phyloP scores from a whole-genome alignment of 2,888 invertebrate genomes.

The Ryuthela nishihirai region DNA sequence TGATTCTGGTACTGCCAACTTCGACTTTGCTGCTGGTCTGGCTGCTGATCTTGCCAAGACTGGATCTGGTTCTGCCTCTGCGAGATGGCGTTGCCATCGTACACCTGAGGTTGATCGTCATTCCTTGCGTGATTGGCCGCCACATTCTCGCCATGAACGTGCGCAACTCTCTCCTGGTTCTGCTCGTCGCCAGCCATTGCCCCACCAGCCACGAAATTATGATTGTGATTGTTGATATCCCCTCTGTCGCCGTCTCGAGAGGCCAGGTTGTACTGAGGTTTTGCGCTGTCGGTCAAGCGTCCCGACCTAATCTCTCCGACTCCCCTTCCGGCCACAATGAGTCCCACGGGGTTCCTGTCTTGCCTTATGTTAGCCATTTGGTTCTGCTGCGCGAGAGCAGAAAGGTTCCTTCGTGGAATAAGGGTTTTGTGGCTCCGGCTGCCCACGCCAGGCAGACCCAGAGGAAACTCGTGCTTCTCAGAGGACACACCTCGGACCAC shows the following conservation, averaged over 20 bases:
- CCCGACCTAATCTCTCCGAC: conserved; percentile 11
- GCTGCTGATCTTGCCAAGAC: conserved; percentile 4
- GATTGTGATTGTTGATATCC: background rate
- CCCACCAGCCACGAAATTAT: too few species aligned
- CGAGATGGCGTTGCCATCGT: too few species aligned
- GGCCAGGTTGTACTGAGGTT: too few species aligned
- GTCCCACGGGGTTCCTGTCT: too few species aligned
- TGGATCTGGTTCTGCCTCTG: too few species aligned
- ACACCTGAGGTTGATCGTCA: too few species aligned
- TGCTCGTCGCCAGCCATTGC: background rate
- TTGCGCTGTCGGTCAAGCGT: conserved; percentile 10
- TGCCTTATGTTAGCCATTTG: too few species aligned
- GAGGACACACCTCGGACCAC: conserved; percentile 13
- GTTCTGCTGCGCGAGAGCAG: conserved; percentile 23
- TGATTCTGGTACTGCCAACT: conserved; percentile 21
- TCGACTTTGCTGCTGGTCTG: conserved; percentile 5
- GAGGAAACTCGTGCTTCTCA: conserved; percentile 11
- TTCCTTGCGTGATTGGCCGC: too few species aligned
- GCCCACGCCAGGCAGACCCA: conserved; percentile 17
- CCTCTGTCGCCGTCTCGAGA: too few species aligned
- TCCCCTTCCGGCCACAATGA: too few species aligned
- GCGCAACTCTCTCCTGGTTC: too few species aligned
- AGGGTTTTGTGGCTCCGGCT: conserved; percentile 24
- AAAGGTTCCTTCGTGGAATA: conserved; percentile 38
- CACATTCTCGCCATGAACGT: too few species aligned